Percentiles rank a stretch among this genome's conserved stretches.
phyloP scores from a whole-genome alignment of 1,140 invertebrate genomes.

The Gryllus bimaculatus region DNA sequence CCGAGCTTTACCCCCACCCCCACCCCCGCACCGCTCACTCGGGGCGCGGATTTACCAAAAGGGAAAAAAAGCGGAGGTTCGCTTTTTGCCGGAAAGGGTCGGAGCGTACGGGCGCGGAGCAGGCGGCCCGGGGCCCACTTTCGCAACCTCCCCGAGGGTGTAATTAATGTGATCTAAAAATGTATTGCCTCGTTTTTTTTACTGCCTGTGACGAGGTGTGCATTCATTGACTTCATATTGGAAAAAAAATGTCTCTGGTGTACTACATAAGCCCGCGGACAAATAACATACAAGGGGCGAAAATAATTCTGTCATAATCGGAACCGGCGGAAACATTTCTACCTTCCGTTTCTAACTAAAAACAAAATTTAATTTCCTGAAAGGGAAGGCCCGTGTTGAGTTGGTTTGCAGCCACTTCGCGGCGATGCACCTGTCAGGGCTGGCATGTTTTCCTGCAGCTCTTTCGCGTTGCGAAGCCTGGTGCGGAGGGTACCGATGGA shows the following conservation, averaged over 20 bases:
- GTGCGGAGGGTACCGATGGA: too few species aligned
- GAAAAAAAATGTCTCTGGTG: not conserved
- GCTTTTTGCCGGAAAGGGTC: not conserved
- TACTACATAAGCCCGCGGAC: not conserved
- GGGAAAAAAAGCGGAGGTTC: not conserved
- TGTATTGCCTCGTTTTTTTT: not conserved
- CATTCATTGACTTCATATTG: not conserved
- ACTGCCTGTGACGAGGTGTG: not conserved
- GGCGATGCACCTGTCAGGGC: too few species aligned
- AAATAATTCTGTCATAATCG: not conserved
- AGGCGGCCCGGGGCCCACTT: not conserved
- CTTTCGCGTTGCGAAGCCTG: too few species aligned
- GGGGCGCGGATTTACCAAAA: not conserved
- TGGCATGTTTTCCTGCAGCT: too few species aligned
- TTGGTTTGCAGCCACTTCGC: too few species aligned
- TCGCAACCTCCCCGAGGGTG: not conserved
- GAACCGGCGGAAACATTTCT: not conserved
- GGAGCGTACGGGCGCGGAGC: too few species aligned
- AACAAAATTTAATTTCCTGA: not conserved
- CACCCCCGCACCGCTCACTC: not conserved
- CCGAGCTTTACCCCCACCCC: too few species aligned
- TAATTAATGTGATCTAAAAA: conserved; percentile 2
- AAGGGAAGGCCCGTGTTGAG: not conserved
- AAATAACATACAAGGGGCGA: not conserved
- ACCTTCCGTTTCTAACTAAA: not conserved